Evolutionary conservation across 2,113 vertebrate species (phyloP).

Genomic region (Reinhardtius hippoglossoides): DNA sequence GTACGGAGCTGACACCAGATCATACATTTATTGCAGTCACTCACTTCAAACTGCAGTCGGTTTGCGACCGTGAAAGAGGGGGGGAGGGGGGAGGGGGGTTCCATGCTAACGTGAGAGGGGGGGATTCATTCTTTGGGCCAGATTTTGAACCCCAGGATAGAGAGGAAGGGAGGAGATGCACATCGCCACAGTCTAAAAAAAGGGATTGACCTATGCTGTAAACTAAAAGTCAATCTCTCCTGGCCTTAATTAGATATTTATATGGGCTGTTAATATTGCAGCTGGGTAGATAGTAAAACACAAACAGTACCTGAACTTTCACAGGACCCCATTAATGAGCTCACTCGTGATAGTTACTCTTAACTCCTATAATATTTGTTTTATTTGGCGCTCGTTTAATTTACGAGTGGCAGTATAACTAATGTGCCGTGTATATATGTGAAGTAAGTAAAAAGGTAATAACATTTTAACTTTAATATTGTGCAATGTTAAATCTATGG

Average conservation of each 20-base stretch:
- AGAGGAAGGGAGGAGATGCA: not conserved
- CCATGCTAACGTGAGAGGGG: not conserved
- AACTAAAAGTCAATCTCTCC: not conserved
- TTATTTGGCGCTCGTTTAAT: not conserved
- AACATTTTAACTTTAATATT: too few species aligned
- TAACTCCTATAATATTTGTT: not conserved
- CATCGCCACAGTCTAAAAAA: not conserved
- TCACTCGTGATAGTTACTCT: not conserved
- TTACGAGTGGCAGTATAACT: not conserved
- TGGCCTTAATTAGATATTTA: not conserved
- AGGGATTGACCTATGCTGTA: not conserved
- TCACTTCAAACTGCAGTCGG: slow-evolving; percentile 21
- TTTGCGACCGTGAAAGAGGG: not conserved
- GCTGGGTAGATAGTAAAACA: not conserved
- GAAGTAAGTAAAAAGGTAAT: not conserved
- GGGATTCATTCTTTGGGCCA: not conserved
- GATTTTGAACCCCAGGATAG: not conserved
- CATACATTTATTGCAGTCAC: slow-evolving; percentile 37
- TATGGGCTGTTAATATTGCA: not conserved
- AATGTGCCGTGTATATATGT: not conserved
- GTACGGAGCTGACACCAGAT: slow-evolving; percentile 17
- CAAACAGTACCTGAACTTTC: not conserved
- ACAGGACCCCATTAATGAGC: not conserved
- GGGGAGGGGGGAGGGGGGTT: too few species aligned
- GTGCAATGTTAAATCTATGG: too few species aligned